Conservation (phyloP, 2,113 vertebrate genomes). For the Cervus canadensis region DNA sequence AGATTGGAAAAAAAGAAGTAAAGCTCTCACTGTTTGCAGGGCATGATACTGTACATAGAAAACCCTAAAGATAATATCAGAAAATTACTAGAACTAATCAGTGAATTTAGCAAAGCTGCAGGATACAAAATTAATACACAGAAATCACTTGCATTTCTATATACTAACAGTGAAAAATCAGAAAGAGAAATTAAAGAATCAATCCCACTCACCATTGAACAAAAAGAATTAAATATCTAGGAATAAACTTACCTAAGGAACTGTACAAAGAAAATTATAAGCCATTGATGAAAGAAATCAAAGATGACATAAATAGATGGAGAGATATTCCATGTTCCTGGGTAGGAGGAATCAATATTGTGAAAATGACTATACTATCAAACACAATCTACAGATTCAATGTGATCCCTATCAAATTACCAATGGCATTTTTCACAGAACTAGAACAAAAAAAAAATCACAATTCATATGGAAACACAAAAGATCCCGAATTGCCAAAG, state of each 20-base stretch:
- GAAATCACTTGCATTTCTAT: not conserved
- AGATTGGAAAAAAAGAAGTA: not conserved
- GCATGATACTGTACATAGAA: not conserved
- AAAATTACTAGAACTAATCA: not conserved
- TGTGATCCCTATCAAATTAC: not conserved
- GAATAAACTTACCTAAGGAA: not conserved
- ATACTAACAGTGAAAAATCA: not conserved
- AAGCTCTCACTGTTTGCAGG: not conserved
- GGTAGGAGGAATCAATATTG: not conserved
- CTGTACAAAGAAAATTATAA: not conserved
- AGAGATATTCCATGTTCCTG: not conserved
- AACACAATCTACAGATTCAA: not conserved
- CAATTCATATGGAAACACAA: not conserved
- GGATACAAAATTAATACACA: not conserved
- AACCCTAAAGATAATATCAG: not conserved
- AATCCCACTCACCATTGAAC: not conserved
- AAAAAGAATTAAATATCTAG: not conserved
- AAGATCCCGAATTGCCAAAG: not conserved
- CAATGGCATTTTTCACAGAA: not conserved
- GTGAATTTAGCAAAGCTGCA: not conserved
- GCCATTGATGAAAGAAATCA: not conserved
- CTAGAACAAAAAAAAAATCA: not conserved
- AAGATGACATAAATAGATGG: not conserved
- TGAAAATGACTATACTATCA: not conserved
- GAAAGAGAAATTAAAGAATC: not conserved